Evolutionary conservation across 2,888 invertebrate genomes (phyloP).

Genomic region (Meiosimyza decipiens): DNA sequence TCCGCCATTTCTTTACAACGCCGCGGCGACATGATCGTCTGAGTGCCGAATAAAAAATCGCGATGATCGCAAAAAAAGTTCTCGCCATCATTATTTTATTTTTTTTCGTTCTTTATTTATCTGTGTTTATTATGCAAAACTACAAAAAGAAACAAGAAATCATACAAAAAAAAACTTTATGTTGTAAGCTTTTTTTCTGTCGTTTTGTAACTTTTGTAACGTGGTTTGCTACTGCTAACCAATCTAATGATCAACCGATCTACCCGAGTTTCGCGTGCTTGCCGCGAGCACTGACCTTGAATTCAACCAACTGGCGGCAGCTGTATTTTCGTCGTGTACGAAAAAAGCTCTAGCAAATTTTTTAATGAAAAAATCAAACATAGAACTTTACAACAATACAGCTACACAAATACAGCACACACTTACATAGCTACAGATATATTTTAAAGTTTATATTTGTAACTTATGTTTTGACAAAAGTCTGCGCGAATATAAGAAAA

Average conservation of each 20-base stretch:
- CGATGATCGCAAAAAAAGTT: constrained; percentile 10
- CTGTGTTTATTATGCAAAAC: neutral
- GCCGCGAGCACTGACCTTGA: constrained; percentile 53
- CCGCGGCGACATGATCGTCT: constrained; percentile 11
- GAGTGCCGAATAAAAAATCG: neutral
- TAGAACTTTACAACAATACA: constrained; percentile 26
- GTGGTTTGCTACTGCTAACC: neutral
- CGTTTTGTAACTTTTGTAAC: constrained; percentile 19
- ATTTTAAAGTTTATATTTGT: too few species aligned
- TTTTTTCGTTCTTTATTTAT: too few species aligned
- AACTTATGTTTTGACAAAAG: too few species aligned
- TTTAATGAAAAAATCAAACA: constrained; percentile 3
- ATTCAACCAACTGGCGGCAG: constrained; percentile 26
- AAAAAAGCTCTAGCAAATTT: constrained; percentile 12
- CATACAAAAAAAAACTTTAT: neutral
- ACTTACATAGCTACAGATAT: neutral
- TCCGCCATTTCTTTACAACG: constrained; percentile 7
- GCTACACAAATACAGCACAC: constrained; percentile 8
- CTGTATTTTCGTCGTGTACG: neutral
- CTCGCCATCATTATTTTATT: neutral
- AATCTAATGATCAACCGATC: too few species aligned
- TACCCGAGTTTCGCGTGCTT: neutral
- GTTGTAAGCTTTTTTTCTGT: constrained; percentile 21
- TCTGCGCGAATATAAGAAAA: too few species aligned
- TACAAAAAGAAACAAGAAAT: neutral